Evolutionary conservation across 2,888 invertebrate genomes (phyloP).

Genomic region (Himalopsyche kuldschensis): DNA sequence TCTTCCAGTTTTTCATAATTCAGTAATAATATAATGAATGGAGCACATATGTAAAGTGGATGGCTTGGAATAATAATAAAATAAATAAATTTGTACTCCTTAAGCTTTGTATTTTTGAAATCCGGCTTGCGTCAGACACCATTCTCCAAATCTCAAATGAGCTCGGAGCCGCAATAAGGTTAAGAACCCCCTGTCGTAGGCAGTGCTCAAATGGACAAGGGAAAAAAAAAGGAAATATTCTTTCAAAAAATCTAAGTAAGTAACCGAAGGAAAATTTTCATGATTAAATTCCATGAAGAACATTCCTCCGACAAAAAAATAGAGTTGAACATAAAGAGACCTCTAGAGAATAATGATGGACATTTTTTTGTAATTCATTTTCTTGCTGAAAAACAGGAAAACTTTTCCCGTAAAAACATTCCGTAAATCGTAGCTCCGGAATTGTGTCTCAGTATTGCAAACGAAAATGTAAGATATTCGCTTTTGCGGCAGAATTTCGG

Average conservation of each 20-base stretch:
- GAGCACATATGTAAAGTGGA: no score
- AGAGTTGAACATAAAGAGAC: neutral
- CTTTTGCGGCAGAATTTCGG: neutral
- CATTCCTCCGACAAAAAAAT: neutral
- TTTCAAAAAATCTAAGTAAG: neutral
- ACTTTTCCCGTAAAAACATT: neutral
- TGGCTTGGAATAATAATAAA: no score
- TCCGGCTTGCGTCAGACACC: no score
- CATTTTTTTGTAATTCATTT: constrained; percentile 7
- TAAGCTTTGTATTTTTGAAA: no score
- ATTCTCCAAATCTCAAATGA: no score
- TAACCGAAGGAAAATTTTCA: neutral
- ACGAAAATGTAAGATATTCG: neutral
- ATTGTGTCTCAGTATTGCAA: neutral
- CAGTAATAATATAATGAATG: no score
- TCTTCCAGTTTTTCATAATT: no score
- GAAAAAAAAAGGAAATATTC: neutral
- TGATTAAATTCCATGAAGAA: neutral
- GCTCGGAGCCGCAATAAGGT: no score
- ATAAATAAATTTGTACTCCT: no score
- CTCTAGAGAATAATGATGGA: constrained; percentile 7
- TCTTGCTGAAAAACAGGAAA: neutral
- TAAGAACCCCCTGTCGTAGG: no score
- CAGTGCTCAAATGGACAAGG: neutral
- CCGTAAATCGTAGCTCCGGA: neutral